These are phyloP conservation scores for Dipodomys merriami DNA, from an alignment of 2,113 vertebrate species.

Conservation along the genomic window DNA sequence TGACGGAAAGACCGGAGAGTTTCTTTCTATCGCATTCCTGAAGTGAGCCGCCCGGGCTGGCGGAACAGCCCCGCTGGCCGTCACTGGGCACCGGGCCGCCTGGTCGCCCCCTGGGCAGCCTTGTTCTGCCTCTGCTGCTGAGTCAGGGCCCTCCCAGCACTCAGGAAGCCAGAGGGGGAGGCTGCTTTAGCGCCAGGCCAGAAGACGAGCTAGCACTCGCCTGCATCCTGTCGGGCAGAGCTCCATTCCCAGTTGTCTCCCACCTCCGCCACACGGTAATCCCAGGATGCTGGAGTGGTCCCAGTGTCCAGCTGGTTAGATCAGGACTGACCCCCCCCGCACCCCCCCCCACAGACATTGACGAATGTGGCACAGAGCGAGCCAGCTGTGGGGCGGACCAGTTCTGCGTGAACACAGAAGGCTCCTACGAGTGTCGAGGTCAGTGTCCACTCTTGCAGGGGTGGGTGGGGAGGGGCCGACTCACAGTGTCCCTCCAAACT, in stretches of 20 bases:
- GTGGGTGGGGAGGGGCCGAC: not conserved
- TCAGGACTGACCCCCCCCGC: not conserved
- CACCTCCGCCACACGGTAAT: too few relatives aligned
- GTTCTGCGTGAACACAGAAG: conserved; percentile 98
- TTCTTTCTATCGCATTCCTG: not conserved
- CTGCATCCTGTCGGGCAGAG: not conserved
- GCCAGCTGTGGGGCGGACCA: conserved; percentile 93
- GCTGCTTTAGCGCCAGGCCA: not conserved
- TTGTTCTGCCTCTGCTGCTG: not conserved
- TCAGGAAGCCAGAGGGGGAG: not conserved
- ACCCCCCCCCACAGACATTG: conserved; percentile 88
- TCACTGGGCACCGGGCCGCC: not conserved
- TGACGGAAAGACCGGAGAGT: not conserved
- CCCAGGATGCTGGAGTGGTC: too few relatives aligned
- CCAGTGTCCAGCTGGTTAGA: not conserved
- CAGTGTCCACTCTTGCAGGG: not conserved
- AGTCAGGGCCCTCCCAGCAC: not conserved
- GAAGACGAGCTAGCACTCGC: not conserved
- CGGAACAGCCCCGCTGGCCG: not conserved
- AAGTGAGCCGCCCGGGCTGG: not conserved
- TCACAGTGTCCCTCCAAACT: fast-evolving
- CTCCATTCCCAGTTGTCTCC: not conserved
- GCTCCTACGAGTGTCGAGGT: conserved; percentile 98
- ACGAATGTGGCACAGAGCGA: conserved; percentile 96
- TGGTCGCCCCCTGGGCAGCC: too few relatives aligned